Evolutionary conservation across 2,113 vertebrate genomes (phyloP), one percentile per base, ranked within the genome.

Genomic region (Calcarius ornatus): DNA sequence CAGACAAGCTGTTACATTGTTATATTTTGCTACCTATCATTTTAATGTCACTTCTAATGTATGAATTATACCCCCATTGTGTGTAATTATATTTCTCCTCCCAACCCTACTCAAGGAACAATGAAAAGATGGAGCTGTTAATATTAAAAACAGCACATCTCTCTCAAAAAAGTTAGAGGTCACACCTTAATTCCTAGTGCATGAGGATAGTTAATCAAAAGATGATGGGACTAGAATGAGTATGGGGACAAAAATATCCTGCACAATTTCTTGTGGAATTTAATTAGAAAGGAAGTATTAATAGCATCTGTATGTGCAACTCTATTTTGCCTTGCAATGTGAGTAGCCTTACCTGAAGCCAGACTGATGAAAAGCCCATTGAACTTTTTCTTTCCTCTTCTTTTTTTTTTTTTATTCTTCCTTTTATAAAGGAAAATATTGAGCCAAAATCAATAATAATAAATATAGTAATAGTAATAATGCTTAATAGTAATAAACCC

Each of bases 221-320:
- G 95, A 94, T 71, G 96, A 97, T 96, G 87, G 96, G 91, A 94
- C 94, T 95, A 88, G 96, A 94, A 95, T 87, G 92, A 95, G 93
- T 93, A 91, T 91, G 84, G 93, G 83, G 95, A 95, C 88, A 91
- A 94, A 96, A 96, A 96, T 97, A 97, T 96, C 69, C 76, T 80
- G 79, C 57, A 94, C 94, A 90, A 92, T 97, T 95, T 97, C 95
- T 95, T 88, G 90, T 92, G 86, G 96, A 96, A 97, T 96, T 97
- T 97, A 97, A 97, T 97, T 97, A 97, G 96, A 95, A 97, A 94
- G 84, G 90, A 83, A 81, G 57, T 95, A 96, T 97, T 97, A 97
- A 97, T 95, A 94, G 96, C 77, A 88, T 79, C 86, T 85, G 22
- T 84, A 88, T 95, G 60, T 90, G 90, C 92, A 93, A 91, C 61